A percentile compares a stretch with the other conserved stretches of the same genome.
Evolutionary conservation across 2,888 invertebrate genomes (phyloP).

Genomic region (Cheilosia soror): DNA sequence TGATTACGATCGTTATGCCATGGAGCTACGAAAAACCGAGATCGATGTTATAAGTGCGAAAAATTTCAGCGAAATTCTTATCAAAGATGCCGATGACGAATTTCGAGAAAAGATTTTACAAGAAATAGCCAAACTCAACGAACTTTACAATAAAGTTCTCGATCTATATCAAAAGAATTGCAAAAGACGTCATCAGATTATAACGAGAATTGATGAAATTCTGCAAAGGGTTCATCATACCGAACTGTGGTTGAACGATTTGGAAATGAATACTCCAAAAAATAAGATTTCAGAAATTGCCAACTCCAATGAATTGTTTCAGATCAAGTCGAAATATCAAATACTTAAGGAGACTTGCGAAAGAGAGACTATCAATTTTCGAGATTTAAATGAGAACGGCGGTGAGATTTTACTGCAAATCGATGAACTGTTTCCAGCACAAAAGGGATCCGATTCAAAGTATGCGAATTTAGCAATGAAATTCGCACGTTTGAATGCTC

Average conservation of each 20-base stretch:
- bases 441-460: slow-evolving; percentile 80
- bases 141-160: slow-evolving; percentile 80
- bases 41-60: slow-evolving; percentile 83
- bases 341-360: slow-evolving; percentile 90
- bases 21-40: slow-evolving; percentile 82
- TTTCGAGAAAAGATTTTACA: slow-evolving; percentile 79
- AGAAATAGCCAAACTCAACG: slow-evolving; percentile 80
- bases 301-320: slow-evolving; percentile 89
- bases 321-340: slow-evolving; percentile 89
- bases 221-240: slow-evolving; percentile 80
- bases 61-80: slow-evolving; percentile 83
- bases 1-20: slow-evolving; percentile 76
- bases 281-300: slow-evolving; percentile 86
- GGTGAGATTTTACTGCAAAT: slow-evolving; percentile 87
- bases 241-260: slow-evolving; percentile 87
- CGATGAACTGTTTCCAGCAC: slow-evolving; percentile 82
- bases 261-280: slow-evolving; percentile 87
- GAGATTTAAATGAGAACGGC: slow-evolving; percentile 88
- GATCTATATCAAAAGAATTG: slow-evolving; percentile 79
- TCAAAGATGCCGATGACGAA: slow-evolving; percentile 80
- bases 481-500: slow-evolving; percentile 88
- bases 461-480: slow-evolving; percentile 87
- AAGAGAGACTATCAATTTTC: slow-evolving; percentile 87
- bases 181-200: slow-evolving; percentile 79
- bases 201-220: slow-evolving; percentile 80